Evolutionary conservation across 1,140 invertebrate species (phyloP).

Genomic region (Lerema accius): DNA sequence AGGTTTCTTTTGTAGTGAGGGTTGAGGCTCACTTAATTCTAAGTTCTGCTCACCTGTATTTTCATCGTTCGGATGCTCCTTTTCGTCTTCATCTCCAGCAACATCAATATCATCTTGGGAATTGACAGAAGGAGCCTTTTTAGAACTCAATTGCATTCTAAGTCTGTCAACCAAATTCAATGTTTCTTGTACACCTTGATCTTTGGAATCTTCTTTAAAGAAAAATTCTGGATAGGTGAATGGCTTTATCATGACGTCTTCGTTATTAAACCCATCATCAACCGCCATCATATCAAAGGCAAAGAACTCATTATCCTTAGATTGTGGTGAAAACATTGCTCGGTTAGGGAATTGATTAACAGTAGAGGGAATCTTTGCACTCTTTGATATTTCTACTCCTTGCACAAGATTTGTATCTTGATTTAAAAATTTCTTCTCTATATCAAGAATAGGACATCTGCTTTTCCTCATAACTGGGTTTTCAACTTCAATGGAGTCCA

Average conservation of each 20-base stretch:
- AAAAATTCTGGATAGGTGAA: slow-evolving; percentile 86
- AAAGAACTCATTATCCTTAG: slow-evolving; percentile 86
- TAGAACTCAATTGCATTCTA: slow-evolving; percentile 82
- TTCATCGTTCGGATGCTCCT: slow-evolving; percentile 25
- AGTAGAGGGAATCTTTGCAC: slow-evolving; percentile 71
- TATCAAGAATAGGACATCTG: slow-evolving; percentile 54
- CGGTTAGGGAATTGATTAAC: slow-evolving; percentile 80
- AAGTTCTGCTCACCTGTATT: not conserved
- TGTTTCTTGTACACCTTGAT: slow-evolving; percentile 87
- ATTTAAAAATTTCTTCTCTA: slow-evolving; percentile 81
- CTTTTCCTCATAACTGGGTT: slow-evolving; percentile 56
- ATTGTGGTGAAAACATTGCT: slow-evolving; percentile 89
- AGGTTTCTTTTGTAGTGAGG: slow-evolving; percentile 29
- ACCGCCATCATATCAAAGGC: slow-evolving; percentile 87
- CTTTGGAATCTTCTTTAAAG: slow-evolving; percentile 90
- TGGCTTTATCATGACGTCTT: slow-evolving; percentile 83
- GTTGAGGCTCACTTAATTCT: slow-evolving; percentile 18
- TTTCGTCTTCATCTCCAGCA: slow-evolving; percentile 30
- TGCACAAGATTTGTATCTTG: slow-evolving; percentile 74
- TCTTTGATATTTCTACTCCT: slow-evolving; percentile 74
- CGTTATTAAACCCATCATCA: slow-evolving; percentile 87
- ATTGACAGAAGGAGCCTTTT: slow-evolving; percentile 62
- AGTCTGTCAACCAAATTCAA: slow-evolving; percentile 91
- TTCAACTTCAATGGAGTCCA: slow-evolving; percentile 67
- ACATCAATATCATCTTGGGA: slow-evolving; percentile 44